Evolutionary conservation across 2,888 invertebrate genomes (phyloP), one percentile per base, ranked within the genome.

Genomic region (Melangyna quadrimaculata): DNA sequence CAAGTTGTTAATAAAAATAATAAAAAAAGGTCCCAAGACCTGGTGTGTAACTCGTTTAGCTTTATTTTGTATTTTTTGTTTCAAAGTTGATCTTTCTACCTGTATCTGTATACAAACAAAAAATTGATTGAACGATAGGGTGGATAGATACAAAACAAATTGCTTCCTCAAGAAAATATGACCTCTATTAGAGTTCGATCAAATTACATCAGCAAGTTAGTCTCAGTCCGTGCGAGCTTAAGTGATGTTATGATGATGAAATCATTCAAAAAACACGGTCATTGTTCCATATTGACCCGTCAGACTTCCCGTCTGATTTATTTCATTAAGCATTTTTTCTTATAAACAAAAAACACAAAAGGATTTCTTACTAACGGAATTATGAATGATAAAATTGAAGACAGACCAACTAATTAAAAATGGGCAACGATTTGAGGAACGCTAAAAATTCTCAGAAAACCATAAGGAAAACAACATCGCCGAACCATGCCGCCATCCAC

Each of bases 251-350:
- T 29, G n/a, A 4, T 48, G 75, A 67, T 75, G 61, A 84, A 84
- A 59, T 74, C 69, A 74, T 17, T 9, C 22, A 40, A 63, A 37
- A 71, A 69, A 72, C 61, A 74, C 45, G 74, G 59, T 77, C 80
- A 80, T 77, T 77, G 84, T 75, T 75, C 75, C 72, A 84, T 59
- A 80, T 80, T 24, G 48, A 51, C 53, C 70, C 55, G 75, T 79
- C 71, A 43, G 67, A 84, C 75, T 80, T 84, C 79, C 79, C 80
- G 84, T 61, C 67, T 71, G 70, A 78, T 61, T 82, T 61, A 78
- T 73, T 61, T 73, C n/a, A 65, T 74, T 10, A 29, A 35, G n/a
- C 10, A 32, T 32, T 32, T 9, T 32, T 32, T 3, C 7, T 12
- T 8, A 45, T 37, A 12, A n/a, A 22, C n/a, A 22, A 40, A 9